A percentile compares a stretch with the other conserved stretches of the same genome.
Conservation (phyloP, 2,113 vertebrate species). For the Urocynchramus pylzowi region DNA sequence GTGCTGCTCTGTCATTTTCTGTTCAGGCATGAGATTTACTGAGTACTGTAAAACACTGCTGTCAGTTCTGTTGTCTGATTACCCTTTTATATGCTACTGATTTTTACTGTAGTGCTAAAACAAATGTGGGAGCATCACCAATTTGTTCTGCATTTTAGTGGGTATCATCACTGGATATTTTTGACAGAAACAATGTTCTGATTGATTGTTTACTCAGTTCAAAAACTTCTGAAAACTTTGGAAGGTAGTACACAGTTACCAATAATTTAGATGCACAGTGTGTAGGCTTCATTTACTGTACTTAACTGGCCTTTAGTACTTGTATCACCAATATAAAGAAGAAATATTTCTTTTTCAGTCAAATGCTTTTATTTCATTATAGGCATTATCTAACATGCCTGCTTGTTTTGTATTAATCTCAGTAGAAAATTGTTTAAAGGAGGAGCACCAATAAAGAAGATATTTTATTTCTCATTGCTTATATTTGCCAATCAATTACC, state of each 20-base stretch:
- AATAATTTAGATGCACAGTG: not conserved
- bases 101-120: conserved; percentile 14
- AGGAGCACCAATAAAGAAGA: not conserved
- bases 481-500: not conserved
- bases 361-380: not conserved
- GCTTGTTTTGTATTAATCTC: not conserved
- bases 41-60: not conserved
- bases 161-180: not conserved
- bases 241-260: not conserved
- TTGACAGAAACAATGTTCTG: not conserved
- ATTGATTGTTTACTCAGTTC: not conserved
- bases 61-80: conserved; percentile 12
- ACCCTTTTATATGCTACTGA: not conserved
- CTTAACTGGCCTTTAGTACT: not conserved
- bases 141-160: not conserved
- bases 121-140: not conserved
- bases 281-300: not conserved
- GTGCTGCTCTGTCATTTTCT: not conserved
- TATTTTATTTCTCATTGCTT: not conserved
- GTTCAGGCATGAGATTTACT: conserved; percentile 1
- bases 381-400: not conserved
- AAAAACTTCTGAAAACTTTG: not conserved
- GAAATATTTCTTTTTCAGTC: not conserved
- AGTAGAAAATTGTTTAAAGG: not conserved
- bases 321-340: not conserved